Percentiles rank a stretch among this genome's conserved stretches.
Evolutionary conservation across 2,888 invertebrate species (phyloP).

Genomic region (Colletes collaris): DNA sequence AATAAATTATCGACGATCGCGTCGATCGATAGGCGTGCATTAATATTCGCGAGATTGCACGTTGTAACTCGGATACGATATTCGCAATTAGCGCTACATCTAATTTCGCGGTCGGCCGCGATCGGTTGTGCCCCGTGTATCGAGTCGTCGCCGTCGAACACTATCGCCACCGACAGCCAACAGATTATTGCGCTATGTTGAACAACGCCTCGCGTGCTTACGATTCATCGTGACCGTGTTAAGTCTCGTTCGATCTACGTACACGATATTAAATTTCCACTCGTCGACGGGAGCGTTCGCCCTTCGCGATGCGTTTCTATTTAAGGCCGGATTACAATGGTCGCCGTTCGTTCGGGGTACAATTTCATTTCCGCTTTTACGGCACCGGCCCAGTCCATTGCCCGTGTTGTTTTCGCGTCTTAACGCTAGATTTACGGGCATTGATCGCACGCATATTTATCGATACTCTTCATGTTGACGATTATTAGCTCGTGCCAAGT

Average conservation of each 20-base stretch:
- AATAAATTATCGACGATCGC: background rate
- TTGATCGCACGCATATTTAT: too few relatives aligned
- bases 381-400: background rate
- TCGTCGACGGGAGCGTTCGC: background rate
- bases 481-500: too few relatives aligned
- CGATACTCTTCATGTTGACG: too few relatives aligned
- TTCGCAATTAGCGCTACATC: constrained; percentile 53
- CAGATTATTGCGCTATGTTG: constrained; percentile 34
- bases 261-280: constrained; percentile 22
- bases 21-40: background rate
- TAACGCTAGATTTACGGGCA: too few relatives aligned
- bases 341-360: background rate
- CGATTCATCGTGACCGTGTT: constrained; percentile 23
- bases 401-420: background rate
- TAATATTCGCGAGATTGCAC: constrained; percentile 24
- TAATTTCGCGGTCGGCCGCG: constrained; percentile 52
- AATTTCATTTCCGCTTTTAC: constrained; percentile 3
- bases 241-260: constrained; percentile 8
- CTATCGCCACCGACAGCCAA: background rate
- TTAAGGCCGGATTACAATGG: constrained; percentile 4
- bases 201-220: constrained; percentile 14
- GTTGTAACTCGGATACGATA: constrained; percentile 40
- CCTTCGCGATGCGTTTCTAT: constrained; percentile 1
- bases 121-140: constrained; percentile 28
- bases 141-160: constrained; percentile 25